phyloP scores from a whole-genome alignment of 2,888 invertebrate genomes.

The Andricus curvator region DNA sequence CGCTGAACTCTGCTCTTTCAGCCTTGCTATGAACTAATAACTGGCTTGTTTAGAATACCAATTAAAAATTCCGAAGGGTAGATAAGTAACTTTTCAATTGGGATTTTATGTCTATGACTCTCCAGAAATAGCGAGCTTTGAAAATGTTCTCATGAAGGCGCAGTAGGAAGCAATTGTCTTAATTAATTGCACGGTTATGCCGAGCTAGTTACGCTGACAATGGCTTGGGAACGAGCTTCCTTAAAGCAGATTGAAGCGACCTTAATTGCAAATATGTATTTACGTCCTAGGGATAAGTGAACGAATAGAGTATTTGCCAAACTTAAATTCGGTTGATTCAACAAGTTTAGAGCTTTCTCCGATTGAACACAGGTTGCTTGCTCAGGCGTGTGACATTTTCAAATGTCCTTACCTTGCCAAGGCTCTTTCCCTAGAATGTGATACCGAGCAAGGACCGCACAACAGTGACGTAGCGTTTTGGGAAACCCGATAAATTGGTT shows the following conservation, averaged over 20 bases:
- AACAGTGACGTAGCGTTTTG: slow-evolving; percentile 56
- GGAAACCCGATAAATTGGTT: slow-evolving; percentile 61
- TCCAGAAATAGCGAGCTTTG: background rate
- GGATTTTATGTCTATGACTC: background rate
- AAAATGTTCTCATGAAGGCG: slow-evolving; percentile 29
- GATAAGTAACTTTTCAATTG: background rate
- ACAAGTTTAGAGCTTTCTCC: background rate
- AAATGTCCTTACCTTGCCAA: background rate
- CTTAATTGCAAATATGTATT: slow-evolving; percentile 32
- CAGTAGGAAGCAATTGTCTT: slow-evolving; percentile 35
- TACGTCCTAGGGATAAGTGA: background rate
- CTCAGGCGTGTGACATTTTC: background rate
- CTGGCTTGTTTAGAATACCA: background rate
- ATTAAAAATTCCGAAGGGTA: background rate
- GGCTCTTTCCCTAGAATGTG: slow-evolving; percentile 7
- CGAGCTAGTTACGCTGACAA: slow-evolving; percentile 34
- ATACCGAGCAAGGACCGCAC: slow-evolving; percentile 15
- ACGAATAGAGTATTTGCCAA: background rate
- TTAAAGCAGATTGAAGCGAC: slow-evolving; percentile 38
- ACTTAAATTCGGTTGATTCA: background rate
- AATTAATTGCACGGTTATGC: slow-evolving; percentile 36
- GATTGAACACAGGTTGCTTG: background rate
- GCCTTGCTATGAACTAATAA: background rate
- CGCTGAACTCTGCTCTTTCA: background rate
- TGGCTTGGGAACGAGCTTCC: slow-evolving; percentile 30